Evolutionary conservation across 2,113 vertebrate species (phyloP).

Genomic region (Monarcha castaneiventris): DNA sequence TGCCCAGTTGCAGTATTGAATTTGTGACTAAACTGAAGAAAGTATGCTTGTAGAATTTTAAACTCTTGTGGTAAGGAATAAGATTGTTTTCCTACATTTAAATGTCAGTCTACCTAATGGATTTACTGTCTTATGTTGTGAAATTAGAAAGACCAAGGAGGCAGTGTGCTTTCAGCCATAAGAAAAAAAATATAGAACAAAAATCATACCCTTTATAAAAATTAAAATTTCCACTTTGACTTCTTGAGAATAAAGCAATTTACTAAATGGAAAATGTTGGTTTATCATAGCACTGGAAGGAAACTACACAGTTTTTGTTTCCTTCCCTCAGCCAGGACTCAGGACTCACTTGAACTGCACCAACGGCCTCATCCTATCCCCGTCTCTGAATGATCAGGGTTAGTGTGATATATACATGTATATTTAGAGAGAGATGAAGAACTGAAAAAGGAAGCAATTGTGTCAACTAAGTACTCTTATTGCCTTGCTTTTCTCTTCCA

Average conservation of each 20-base stretch:
- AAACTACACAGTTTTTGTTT: not conserved
- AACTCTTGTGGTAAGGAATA: not conserved
- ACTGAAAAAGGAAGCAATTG: not conserved
- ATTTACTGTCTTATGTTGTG: not conserved
- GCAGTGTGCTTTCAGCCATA: not conserved
- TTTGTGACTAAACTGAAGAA: slow-evolving; percentile 29
- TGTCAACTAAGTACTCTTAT: not conserved
- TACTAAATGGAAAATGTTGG: not conserved
- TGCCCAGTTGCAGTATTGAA: not conserved
- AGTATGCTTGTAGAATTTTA: slow-evolving; percentile 2
- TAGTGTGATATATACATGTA: not conserved
- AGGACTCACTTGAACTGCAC: not conserved
- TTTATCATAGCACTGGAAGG: not conserved
- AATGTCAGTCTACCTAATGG: not conserved
- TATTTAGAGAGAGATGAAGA: not conserved
- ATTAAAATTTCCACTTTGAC: not conserved
- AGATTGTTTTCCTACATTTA: not conserved
- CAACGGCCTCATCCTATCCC: not conserved
- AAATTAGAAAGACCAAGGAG: not conserved
- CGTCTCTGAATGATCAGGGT: not conserved
- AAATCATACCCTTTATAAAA: not conserved
- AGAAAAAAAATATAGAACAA: not conserved
- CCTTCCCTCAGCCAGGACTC: not conserved
- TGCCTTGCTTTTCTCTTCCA: not conserved
- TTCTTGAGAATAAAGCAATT: not conserved